Base-by-base conservation (phyloP, 2,797 vertebrate genomes). In the Esox lucius region DNA sequence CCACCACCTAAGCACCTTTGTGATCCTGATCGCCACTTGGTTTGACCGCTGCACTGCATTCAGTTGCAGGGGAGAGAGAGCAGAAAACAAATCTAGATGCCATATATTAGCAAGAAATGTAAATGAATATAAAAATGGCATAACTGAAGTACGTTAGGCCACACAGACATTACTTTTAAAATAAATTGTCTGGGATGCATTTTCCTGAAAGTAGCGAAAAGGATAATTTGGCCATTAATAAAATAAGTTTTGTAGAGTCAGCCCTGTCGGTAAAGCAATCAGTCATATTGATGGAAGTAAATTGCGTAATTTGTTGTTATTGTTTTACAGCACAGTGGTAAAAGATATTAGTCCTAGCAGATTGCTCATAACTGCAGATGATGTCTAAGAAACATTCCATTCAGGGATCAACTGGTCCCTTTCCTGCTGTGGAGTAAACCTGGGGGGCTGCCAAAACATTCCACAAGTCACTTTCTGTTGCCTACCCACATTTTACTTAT, bases 371-470 rank as follows among this genome's bases (percentile, higher is more conserved):
- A 48, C 53, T 4, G 11, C n/a, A 59, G 61, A 26, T 31, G 56
- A 33, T 59, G 42, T 68, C 17, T 51, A 42, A 33, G 39, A 49
- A 73, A 73, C n/a, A 17, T 24, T 73, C 19, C 24, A 74, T 22
- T 33, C 26, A 68, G 16, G 69, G 51, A 8, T 69, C 24, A 51
- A 56, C 28, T 39, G 46, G 19, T 33, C 80, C 33, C 72, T 74
- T 88, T 75, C 72, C 88, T 28, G 81, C 87, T 86, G 83, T 80
- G 84, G 78, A 75, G 75, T 28, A 59, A 79, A 85, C 78, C 82
- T 89, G 89, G 83, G 83, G 84, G 85, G 61, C 86, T 89, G 89
- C 91, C 90, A 90, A 82, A 79, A 87, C 88, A 91, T 92, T 92
- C 90, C 87, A 28, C 24, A 71, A 85, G 87, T 91, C 87, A 85